Base-by-base conservation (phyloP, 2,113 vertebrate genomes). In the Sorex araneus region DNA sequence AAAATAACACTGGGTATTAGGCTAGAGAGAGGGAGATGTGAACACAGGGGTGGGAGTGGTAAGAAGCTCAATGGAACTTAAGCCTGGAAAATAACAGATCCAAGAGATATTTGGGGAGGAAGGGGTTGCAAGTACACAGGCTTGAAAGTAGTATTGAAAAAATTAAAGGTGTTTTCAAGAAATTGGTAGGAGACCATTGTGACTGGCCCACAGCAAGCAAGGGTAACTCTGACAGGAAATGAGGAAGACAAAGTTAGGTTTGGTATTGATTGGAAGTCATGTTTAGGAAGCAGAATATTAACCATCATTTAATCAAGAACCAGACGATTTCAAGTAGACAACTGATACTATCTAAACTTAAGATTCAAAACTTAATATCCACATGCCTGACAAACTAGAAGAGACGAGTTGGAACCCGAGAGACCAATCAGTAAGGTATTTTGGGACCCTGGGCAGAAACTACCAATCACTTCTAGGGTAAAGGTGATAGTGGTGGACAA, bases 301-400 rank as follows among this genome's bases (percentile, higher is more conserved):
- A 34, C 80, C 34, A 30, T 21, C 47, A 10, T 21, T 74, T 43
- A 82, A 27, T 27, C 16, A 43, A 50, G 36, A 74, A 6, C 25
- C 66, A 69, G 64, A 27, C 23, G 64, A 74, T 69, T 86, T 80
- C n/a, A 36, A 69, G 40, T 34, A 78, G 89, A 86, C 12, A 11
- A 40, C 28, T 50, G 63, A 54, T 25, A 32, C 21, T 36, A 43
- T 34, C 43, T 73, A 43, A 57, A 74, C 15, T 86, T 40, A n/a
- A 27, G 15, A 27, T 89, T 57, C 50, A 81, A 25, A 43, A 78
- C 21, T 10, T 45, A 18, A 13, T 12, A 15, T 5, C 60, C 69
- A 21, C 50, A 11, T 84, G 63, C 3, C 25, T 36, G 75, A 57
- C 27, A 12, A 19, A 23, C 54, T 30, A 4, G 0, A 77, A 36